phyloP scores from a whole-genome alignment of 1,140 invertebrate genomes.

The Drosophila arawakana region DNA sequence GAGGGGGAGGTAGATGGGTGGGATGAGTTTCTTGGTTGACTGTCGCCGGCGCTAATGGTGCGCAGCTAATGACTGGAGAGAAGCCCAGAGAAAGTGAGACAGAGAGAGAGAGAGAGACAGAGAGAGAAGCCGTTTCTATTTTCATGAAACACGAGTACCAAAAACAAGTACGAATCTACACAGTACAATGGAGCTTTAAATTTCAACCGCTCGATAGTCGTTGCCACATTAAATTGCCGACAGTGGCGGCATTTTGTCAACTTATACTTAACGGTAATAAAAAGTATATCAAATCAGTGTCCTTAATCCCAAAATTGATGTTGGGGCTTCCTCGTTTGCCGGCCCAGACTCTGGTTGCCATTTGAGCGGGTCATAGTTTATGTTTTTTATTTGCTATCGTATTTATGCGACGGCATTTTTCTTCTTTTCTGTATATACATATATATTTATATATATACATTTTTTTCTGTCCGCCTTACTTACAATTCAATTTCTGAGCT shows the following conservation, averaged over 20 bases:
- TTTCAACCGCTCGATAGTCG: conserved; percentile 60
- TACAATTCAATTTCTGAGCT: conserved; percentile 76
- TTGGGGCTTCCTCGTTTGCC: conserved; percentile 63
- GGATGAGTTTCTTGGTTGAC: conserved; percentile 39
- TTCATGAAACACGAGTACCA: conserved; percentile 36
- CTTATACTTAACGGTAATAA: conserved; percentile 83
- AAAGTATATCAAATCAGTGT: conserved; percentile 84
- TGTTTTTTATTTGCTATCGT: conserved; percentile 56
- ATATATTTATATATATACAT: too few relatives aligned
- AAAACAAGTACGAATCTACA: neutral
- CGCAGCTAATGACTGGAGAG: conserved; percentile 75
- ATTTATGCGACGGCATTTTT: conserved; percentile 74
- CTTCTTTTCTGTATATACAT: neutral
- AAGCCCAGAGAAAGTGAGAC: neutral
- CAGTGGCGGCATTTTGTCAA: conserved; percentile 66
- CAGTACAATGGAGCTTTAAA: conserved; percentile 61
- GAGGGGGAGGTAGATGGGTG: neutral
- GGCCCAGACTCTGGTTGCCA: conserved; percentile 43
- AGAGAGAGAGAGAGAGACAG: too few relatives aligned
- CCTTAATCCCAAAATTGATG: conserved; percentile 83
- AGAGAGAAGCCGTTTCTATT: conserved; percentile 27
- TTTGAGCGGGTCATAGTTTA: conserved; percentile 46
- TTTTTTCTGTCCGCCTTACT: conserved; percentile 60
- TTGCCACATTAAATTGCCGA: conserved; percentile 59
- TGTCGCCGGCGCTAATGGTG: conserved; percentile 78